Evolutionary conservation across 2,113 vertebrate species (phyloP).

Genomic region (Pterocles burchelli): DNA sequence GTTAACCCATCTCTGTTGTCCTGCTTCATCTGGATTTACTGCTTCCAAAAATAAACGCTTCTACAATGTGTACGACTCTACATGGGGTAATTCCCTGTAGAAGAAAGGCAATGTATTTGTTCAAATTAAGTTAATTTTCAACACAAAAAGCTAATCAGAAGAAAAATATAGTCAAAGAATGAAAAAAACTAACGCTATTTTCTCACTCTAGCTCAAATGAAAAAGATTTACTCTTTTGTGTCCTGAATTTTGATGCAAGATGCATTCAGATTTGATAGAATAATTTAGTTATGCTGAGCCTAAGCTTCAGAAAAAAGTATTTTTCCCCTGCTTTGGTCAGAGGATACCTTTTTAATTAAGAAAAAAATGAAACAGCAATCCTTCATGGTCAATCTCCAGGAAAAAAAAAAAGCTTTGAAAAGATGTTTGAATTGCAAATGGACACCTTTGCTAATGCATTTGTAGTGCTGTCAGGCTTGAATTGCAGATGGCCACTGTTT

Average conservation of each 20-base stretch:
- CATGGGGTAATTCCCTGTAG: background rate
- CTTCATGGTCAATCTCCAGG: background rate
- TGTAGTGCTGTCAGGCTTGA: background rate
- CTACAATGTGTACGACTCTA: background rate
- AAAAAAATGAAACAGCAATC: background rate
- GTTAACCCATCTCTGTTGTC: background rate
- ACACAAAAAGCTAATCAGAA: background rate
- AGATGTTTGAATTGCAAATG: background rate
- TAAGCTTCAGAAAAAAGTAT: background rate
- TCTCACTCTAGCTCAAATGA: background rate
- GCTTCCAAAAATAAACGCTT: background rate
- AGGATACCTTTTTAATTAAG: background rate
- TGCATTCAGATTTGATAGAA: background rate
- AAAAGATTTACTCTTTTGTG: background rate
- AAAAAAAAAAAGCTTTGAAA: background rate
- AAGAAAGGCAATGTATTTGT: background rate
- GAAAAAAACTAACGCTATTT: background rate
- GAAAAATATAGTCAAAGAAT: background rate
- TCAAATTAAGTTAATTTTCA: background rate
- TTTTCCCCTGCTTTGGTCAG: background rate
- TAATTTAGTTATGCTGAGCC: background rate
- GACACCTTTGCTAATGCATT: background rate
- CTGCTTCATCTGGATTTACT: background rate
- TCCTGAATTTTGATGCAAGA: background rate
- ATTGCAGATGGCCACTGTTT: conserved; percentile 26